Evolutionary conservation across 2,888 invertebrate genomes (phyloP).

Genomic region (Didymodactylos carnosus): DNA sequence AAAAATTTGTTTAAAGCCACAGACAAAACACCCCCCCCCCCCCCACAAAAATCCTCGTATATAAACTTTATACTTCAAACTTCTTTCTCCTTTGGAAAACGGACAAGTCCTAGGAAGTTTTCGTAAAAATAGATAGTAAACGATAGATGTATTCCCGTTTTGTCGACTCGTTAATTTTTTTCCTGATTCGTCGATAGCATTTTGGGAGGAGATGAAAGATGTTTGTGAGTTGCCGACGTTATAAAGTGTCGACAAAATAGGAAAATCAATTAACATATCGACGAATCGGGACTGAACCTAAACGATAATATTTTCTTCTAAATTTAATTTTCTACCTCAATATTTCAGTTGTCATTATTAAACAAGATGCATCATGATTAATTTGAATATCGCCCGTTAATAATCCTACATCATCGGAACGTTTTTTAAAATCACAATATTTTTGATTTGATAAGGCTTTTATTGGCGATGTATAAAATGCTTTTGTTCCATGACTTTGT

Average conservation of each 20-base stretch:
- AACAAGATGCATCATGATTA: conserved; percentile 70
- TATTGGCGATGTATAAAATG: conserved; percentile 90
- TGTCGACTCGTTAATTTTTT: too few relatives aligned
- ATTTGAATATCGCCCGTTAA: conserved; percentile 61
- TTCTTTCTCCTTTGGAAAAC: too few relatives aligned
- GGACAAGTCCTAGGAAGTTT: too few relatives aligned
- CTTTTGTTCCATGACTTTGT: conserved; percentile 63
- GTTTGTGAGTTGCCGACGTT: too few relatives aligned
- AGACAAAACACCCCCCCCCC: not conserved
- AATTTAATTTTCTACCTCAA: conserved; percentile 41
- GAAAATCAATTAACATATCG: too few relatives aligned
- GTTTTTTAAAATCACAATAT: conserved; percentile 79
- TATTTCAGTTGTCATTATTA: conserved; percentile 99
- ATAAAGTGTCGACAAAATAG: too few relatives aligned
- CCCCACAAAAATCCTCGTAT: too few relatives aligned
- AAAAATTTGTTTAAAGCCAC: not conserved
- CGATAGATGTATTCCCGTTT: not conserved
- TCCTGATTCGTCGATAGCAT: too few relatives aligned
- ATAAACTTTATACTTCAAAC: too few relatives aligned
- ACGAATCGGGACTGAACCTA: too few relatives aligned
- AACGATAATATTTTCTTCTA: too few relatives aligned
- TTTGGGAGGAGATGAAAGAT: too few relatives aligned
- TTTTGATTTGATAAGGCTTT: conserved; percentile 98
- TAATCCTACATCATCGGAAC: conserved; percentile 42
- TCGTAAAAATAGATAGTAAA: not conserved